Evolutionary conservation across 2,888 invertebrate species (phyloP).

Genomic region (Mesorhabditis spiculigera): DNA sequence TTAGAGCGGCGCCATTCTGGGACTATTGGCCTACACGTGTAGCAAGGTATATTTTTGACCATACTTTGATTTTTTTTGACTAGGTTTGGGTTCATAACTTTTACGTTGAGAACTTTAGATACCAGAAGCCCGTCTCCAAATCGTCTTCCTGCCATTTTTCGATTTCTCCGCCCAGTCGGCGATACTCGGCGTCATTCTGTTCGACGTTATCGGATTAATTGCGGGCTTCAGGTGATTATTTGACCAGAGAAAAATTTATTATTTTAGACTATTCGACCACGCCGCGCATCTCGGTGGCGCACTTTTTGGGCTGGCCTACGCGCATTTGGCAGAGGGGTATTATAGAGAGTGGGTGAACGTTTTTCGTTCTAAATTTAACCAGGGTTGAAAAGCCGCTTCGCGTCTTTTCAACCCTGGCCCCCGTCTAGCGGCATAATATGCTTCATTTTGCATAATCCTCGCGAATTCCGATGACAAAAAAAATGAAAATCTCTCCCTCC

Average conservation of each 20-base stretch:
- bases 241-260: background rate
- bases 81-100: too few relatives aligned
- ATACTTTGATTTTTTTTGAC: background rate
- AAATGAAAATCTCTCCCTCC: too few relatives aligned
- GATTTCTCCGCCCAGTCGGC: constrained; percentile 74
- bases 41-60: constrained; percentile 38
- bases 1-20: constrained; percentile 92
- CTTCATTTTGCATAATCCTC: too few relatives aligned
- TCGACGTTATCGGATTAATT: constrained; percentile 80
- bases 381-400: too few relatives aligned
- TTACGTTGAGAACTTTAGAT: background rate
- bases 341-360: too few relatives aligned
- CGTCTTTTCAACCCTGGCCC: too few relatives aligned
- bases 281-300: constrained; percentile 97
- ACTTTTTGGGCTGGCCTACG: constrained; percentile 74
- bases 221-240: constrained; percentile 25
- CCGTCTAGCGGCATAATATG: too few relatives aligned
- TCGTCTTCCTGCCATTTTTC: constrained; percentile 83
- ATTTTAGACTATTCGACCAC: constrained; percentile 92
- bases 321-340: background rate
- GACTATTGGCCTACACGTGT: constrained; percentile 81
- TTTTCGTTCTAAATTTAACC: too few relatives aligned
- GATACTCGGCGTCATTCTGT: constrained; percentile 69
- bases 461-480: too few relatives aligned
- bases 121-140: constrained; percentile 71